Base-by-base conservation (phyloP, 1,140 invertebrate genomes). In the Littorina saxatilis region DNA sequence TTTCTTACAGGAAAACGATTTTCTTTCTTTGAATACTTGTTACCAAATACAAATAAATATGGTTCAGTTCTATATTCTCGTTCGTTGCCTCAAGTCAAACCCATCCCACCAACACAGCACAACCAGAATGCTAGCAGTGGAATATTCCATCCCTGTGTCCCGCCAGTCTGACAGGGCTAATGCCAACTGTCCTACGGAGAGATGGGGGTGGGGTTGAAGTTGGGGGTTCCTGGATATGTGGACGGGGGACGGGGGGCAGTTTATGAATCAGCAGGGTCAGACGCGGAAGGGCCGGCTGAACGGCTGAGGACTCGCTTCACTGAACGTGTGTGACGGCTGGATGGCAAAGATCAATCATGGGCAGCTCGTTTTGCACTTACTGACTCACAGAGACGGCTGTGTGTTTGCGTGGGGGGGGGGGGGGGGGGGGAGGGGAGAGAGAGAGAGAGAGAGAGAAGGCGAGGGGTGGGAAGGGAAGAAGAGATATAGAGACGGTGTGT, bases 81-180 rank as follows among this genome's bases (percentile, higher is more conserved):
- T n/a, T n/a, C n/a, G n/a, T n/a, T n/a, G n/a, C n/a, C n/a, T n/a
- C n/a, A n/a, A n/a, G n/a, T n/a, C n/a, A n/a, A n/a, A n/a, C n/a
- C n/a, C n/a, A n/a, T n/a, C n/a, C n/a, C n/a, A n/a, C n/a, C n/a
- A n/a, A n/a, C n/a, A n/a, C n/a, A n/a, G n/a, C n/a, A n/a, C n/a
- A n/a, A n/a, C n/a, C n/a, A n/a, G n/a, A n/a, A n/a, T n/a, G n/a
- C n/a, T n/a, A n/a, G n/a, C n/a, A n/a, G n/a, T n/a, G 39, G 70
- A 73, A 73, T 78, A 78, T 78, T 78, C 76, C 52, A 39, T 37
- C n/a, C 32, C n/a, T n/a, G 11, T 66, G 52, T 77, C 74, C 74
- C 74, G 32, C 23, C 35, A 37, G 76, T 78, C 29, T 78, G 76
- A 78, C 37, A 35, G 35, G 20, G 27, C 76, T 78, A 78, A 78